Conservation (phyloP, 37 sponge, comb jelly and placozoan species). For the Amphimedon queenslandica region DNA sequence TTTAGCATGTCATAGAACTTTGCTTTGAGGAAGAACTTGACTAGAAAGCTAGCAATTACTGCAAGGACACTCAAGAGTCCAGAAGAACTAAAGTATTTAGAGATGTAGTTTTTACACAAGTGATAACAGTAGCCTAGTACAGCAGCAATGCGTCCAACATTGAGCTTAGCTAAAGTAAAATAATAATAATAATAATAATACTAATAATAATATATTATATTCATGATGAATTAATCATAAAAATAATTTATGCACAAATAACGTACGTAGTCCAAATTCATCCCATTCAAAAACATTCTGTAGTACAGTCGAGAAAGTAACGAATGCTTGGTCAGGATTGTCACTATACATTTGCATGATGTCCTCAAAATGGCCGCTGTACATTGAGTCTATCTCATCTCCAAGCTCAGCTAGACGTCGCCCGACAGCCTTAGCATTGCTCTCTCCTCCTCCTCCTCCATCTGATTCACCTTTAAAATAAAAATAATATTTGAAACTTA, state of each 20-base stretch:
- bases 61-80: conserved; percentile 22
- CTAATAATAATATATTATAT: too few relatives aligned
- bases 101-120: conserved; percentile 37
- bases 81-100: background rate
- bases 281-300: conserved; percentile 62
- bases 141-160: conserved; percentile 44
- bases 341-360: conserved; percentile 35
- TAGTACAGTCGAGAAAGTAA: conserved; percentile 31
- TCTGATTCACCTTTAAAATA: too few relatives aligned
- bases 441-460: too few relatives aligned
- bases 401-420: conserved; percentile 25
- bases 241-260: background rate
- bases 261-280: conserved; percentile 8
- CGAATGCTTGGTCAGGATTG: conserved; percentile 36
- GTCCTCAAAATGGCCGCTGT: conserved; percentile 41
- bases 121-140: conserved; percentile 49
- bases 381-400: conserved; percentile 49
- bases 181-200: background rate
- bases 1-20: conserved; percentile 57
- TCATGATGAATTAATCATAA: too few relatives aligned
- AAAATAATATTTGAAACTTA: too few relatives aligned
- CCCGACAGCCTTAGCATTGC: background rate
- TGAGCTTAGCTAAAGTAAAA: conserved; percentile 34
- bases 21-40: conserved; percentile 44
- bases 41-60: conserved; percentile 37